Base-by-base conservation (phyloP, 2,113 vertebrate species). In the Psilopsiagon aurifrons region DNA sequence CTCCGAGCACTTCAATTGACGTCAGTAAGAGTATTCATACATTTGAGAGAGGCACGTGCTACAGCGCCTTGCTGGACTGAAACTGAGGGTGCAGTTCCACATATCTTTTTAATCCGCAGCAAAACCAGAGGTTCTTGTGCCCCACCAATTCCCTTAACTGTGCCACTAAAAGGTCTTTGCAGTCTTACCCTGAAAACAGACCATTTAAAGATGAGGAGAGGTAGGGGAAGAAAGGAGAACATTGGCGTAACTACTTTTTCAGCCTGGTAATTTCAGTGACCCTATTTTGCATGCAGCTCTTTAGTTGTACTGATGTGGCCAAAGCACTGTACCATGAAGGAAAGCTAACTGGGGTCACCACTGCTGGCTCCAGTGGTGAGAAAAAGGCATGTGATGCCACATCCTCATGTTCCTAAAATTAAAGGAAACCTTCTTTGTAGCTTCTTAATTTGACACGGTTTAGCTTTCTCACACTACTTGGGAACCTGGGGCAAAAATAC, bases 21-120 rank as follows among this genome's bases (percentile, higher is more conserved):
- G 28, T 93, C 92, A 94, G 35, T 28, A 46, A 44, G 78, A 92
- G 85, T n/a, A 77, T 88, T 96, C 77, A 55, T 78, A 35, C 49
- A 71, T 84, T 44, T 17, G 55, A 94, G 83, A 78, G 44, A 83
- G 76, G 51, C 92, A 81, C 20, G 9, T 46, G 89, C 46, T 88
- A 46, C 83, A 57, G 31, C 1, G 11, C 80, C 46, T 71, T 78
- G 55, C 77, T 55, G 74, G 69, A 78, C 22, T 0, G 0, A 82
- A 81, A 84, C 51, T 11, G 16, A 33, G 46, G 80, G 24, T 41
- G 74, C 69, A 55, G 47, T 31, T 89, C 73, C 91, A 60, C 7
- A 1, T 1, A 11, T 54, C 67, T 52, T 57, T 67, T 51, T 81
- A 81, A 83, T n/a, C 60, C 3, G 1, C 51, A 86, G 66, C 67